Evolutionary conservation across 2,113 vertebrate genomes (phyloP), one percentile per base, ranked within the genome.

Genomic region (Hylia prasina): DNA sequence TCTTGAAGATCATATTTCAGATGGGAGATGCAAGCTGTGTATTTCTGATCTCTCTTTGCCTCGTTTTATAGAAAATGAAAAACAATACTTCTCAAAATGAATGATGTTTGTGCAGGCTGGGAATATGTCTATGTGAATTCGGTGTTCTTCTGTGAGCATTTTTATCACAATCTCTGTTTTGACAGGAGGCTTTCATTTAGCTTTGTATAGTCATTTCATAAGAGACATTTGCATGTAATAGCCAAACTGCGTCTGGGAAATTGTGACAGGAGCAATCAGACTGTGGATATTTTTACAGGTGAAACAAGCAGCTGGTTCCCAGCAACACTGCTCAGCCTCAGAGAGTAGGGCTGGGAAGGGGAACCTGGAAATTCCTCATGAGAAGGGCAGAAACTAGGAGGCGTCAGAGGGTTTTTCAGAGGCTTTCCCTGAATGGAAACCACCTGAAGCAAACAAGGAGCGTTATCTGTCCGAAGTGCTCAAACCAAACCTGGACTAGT

Each of bases 221-320:
- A 69, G 73, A 95, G 14, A 13, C n/a, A 91, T 93, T 95, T 95
- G 75, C 71, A 80, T 91, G 63, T 88, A 87, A 85, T 76, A 97
- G 83, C 73, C 91, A 87, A 89, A 64, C 51, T 51, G 48, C 63
- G 20, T 54, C 70, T 94, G 75, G 54, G 84, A 96, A 76, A 66
- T 70, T 54, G 58, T 95, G 91, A 91, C 91, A 91, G 87, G 48
- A 93, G 72, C 86, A 83, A 71, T 93, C 80, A 87, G 42, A 20
- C 42, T 42, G 57, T 84, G 89, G 71, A n/a, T 89, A 45, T 50
- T 89, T 89, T 65, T 31, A 57, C 3, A 9, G 45, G 50, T 95
- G 78, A 85, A 94, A 82, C 57, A 91, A 77, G 63, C 42, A 79
- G 87, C 61, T 90, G 56, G 10, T 61, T 94, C 64, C 81, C 40